phyloP scores from a whole-genome alignment of 2,888 invertebrate genomes.

The Apotomis betuletana region DNA sequence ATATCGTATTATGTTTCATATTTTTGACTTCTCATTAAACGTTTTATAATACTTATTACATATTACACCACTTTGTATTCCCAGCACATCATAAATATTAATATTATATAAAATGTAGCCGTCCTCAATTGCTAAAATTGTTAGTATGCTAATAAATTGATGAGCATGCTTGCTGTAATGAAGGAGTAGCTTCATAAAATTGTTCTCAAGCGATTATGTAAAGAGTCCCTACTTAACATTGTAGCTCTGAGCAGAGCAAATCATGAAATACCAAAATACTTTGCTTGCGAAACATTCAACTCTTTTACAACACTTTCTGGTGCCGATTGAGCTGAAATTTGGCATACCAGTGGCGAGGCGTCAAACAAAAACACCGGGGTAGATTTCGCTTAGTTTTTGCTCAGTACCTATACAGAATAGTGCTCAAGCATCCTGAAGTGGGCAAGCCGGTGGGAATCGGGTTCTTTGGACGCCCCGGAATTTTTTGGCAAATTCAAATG shows the following conservation, averaged over 20 bases:
- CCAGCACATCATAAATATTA: constrained; percentile 26
- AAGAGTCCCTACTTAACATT: background rate
- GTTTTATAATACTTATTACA: constrained; percentile 26
- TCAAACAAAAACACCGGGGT: too few species aligned
- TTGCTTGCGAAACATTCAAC: too few species aligned
- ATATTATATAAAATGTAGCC: constrained; percentile 6
- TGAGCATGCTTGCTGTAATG: constrained; percentile 24
- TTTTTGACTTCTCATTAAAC: constrained; percentile 7
- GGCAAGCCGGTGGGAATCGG: too few species aligned
- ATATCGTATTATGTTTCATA: background rate
- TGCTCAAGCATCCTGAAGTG: too few species aligned
- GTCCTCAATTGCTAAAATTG: constrained; percentile 23
- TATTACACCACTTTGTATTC: constrained; percentile 29
- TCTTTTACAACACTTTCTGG: too few species aligned
- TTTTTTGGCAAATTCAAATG: too few species aligned
- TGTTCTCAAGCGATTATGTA: constrained; percentile 21
- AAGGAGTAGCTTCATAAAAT: constrained; percentile 6
- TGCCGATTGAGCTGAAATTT: too few species aligned
- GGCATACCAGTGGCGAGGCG: too few species aligned
- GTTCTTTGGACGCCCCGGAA: too few species aligned
- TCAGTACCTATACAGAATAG: too few species aligned
- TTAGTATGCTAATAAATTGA: constrained; percentile 34
- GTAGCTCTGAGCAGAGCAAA: background rate
- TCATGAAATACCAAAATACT: too few species aligned
- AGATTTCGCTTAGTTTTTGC: too few species aligned